Evolutionary conservation across 1,140 invertebrate species (phyloP).

Genomic region (Drosophila kohkoa): DNA sequence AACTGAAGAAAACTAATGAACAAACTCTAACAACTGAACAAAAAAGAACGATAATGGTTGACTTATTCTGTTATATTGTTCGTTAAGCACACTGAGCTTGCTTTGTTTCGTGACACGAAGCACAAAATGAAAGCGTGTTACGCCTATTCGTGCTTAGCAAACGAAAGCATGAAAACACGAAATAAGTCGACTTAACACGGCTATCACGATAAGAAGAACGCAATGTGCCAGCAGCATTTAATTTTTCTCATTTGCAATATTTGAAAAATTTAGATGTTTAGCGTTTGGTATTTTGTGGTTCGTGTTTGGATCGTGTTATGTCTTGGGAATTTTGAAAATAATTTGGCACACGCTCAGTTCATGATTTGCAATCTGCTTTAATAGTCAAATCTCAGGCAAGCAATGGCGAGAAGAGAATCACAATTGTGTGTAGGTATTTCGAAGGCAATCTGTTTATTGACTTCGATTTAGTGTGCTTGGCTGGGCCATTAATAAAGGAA

Average conservation of each 20-base stretch:
- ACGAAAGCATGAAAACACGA: background rate
- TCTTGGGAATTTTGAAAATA: background rate
- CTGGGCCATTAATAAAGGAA: slow-evolving; percentile 62
- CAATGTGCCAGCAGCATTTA: background rate
- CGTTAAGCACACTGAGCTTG: too few relatives aligned
- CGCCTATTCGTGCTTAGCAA: background rate
- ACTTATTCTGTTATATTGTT: too few relatives aligned
- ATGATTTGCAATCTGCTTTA: slow-evolving; percentile 5
- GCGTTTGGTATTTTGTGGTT: background rate
- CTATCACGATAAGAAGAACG: background rate
- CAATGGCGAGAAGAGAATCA: background rate
- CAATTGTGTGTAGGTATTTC: background rate
- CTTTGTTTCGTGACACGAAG: too few relatives aligned
- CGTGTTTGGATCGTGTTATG: slow-evolving; percentile 7
- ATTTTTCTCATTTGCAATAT: background rate
- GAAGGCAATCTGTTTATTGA: slow-evolving; percentile 15
- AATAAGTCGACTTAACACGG: slow-evolving; percentile 2
- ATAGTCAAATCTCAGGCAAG: slow-evolving; percentile 7
- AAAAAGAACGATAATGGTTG: too few relatives aligned
- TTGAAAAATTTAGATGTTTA: background rate
- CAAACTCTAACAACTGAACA: too few relatives aligned
- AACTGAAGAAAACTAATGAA: too few relatives aligned
- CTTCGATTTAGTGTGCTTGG: slow-evolving; percentile 21
- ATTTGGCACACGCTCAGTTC: slow-evolving; percentile 10
- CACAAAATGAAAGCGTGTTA: background rate